These are phyloP conservation scores for Leucopsar rothschildi DNA, from an alignment of 2,113 vertebrate species.

Conservation along the genomic window DNA sequence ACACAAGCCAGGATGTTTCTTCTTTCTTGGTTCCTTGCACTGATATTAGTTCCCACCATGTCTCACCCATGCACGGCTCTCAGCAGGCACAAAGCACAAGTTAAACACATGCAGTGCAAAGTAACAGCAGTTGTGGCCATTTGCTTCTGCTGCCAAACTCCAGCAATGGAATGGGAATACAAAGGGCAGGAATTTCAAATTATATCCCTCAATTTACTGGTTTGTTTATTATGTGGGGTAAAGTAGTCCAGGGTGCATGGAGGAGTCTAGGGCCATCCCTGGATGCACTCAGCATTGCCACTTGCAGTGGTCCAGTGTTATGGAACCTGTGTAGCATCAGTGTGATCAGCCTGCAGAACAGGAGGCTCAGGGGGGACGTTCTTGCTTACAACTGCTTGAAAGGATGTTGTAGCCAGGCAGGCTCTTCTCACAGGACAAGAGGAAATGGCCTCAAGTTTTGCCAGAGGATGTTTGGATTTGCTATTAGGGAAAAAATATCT, in stretches of 20 bases:
- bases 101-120: fast-evolving
- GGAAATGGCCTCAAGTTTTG: not conserved
- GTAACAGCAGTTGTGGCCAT: fast-evolving
- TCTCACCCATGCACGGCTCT: fast-evolving
- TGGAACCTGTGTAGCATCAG: not conserved
- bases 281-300: not conserved
- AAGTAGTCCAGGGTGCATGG: fast-evolving
- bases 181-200: not conserved
- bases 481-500: not conserved
- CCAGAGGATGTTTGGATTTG: not conserved
- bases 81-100: not conserved
- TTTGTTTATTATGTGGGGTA: not conserved
- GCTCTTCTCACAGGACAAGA: not conserved
- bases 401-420: not conserved
- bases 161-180: not conserved
- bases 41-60: fast-evolving
- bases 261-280: not conserved
- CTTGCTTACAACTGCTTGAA: not conserved
- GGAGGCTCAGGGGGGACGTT: not conserved
- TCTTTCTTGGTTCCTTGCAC: fast-evolving
- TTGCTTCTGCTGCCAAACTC: not conserved
- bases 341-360: not conserved
- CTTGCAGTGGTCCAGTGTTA: not conserved
- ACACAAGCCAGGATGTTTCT: not conserved
- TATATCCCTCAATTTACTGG: not conserved